phyloP scores from a whole-genome alignment of 2,113 vertebrate genomes.

The Ibidorhyncha struthersii region DNA sequence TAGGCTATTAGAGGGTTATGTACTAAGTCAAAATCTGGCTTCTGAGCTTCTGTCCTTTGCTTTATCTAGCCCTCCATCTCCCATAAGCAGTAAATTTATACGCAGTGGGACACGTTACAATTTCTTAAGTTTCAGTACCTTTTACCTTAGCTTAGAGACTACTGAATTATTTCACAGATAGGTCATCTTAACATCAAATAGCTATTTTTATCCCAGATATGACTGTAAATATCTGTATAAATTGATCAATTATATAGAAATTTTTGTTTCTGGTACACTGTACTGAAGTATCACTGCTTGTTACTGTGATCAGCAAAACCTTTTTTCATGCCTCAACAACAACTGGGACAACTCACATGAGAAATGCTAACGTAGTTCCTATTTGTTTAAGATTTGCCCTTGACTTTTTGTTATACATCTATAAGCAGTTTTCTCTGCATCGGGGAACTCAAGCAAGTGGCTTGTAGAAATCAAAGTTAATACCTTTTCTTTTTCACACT shows the following conservation, averaged over 20 bases:
- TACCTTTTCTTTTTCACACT: background rate
- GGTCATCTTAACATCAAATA: background rate
- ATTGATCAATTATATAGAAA: background rate
- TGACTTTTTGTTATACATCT: conserved; percentile 14
- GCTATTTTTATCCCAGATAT: background rate
- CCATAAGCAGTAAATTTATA: background rate
- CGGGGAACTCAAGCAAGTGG: background rate
- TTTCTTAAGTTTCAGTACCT: background rate
- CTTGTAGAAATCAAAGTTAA: background rate
- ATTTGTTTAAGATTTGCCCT: conserved; percentile 14
- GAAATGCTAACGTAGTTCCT: background rate
- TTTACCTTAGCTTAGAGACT: background rate
- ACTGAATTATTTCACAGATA: background rate
- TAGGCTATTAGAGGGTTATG: background rate
- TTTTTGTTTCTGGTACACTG: background rate
- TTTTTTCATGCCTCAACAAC: background rate
- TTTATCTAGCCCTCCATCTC: background rate
- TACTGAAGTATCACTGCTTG: background rate
- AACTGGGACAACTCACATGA: background rate
- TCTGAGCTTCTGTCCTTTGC: background rate
- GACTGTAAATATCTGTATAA: background rate
- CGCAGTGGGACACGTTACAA: background rate
- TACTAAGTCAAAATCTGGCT: background rate
- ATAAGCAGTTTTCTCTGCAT: background rate
- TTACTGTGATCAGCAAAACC: background rate